Conservation (phyloP, 37 sponge, comb jelly and placozoan species). For the Petrosia ficiformis region DNA sequence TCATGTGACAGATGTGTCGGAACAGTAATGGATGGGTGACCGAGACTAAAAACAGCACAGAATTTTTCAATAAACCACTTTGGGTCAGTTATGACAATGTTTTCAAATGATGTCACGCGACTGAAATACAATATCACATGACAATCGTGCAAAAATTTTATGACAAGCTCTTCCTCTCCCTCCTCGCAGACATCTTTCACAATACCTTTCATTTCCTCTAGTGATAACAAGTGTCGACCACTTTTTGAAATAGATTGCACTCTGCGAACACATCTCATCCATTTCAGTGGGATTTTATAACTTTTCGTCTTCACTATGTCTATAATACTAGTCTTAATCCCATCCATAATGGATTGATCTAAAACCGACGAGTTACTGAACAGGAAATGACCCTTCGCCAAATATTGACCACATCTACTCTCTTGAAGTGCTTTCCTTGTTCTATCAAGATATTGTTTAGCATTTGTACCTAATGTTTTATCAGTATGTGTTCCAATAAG, state of each 20-base stretch:
- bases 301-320: slow-evolving; percentile 38
- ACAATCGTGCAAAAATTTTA: slow-evolving; percentile 54
- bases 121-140: slow-evolving; percentile 50
- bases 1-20: slow-evolving; percentile 23
- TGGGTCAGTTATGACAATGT: slow-evolving; percentile 44
- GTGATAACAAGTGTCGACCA: slow-evolving; percentile 32
- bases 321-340: slow-evolving; percentile 42
- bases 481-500: slow-evolving; percentile 75
- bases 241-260: slow-evolving; percentile 26
- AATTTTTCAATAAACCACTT: slow-evolving; percentile 47
- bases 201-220: slow-evolving; percentile 29
- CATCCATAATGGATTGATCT: slow-evolving; percentile 51
- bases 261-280: slow-evolving; percentile 52
- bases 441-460: slow-evolving; percentile 23
- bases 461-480: slow-evolving; percentile 10
- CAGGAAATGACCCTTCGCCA: slow-evolving; percentile 34
- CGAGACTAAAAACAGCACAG: slow-evolving; percentile 42
- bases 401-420: slow-evolving; percentile 32
- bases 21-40: not conserved
- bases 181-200: slow-evolving; percentile 36
- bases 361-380: slow-evolving; percentile 61
- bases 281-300: slow-evolving; percentile 57
- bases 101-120: slow-evolving; percentile 35
- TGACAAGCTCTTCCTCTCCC: slow-evolving; percentile 39
- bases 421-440: slow-evolving; percentile 32